Evolutionary conservation across 2,888 invertebrate genomes (phyloP).

Genomic region (Hybos culiciformis): DNA sequence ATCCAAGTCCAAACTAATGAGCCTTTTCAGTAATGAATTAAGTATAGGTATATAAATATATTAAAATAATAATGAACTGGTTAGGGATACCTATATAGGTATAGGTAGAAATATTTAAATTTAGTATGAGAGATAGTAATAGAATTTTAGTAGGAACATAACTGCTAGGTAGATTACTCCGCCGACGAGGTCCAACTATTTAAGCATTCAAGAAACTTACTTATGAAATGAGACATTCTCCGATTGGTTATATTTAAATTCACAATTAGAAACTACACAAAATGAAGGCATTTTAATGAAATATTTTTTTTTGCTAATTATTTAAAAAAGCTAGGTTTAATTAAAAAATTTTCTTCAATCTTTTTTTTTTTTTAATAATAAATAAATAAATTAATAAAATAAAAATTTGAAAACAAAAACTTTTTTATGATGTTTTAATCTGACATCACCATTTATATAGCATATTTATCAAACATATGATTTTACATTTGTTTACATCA

Average conservation of each 20-base stretch:
- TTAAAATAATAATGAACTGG: background rate
- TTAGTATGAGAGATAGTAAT: background rate
- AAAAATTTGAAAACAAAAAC: too few relatives aligned
- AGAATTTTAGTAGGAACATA: background rate
- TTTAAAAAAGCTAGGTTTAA: too few relatives aligned
- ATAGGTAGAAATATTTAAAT: background rate
- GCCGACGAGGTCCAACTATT: background rate
- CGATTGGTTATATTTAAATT: slow-evolving; percentile 30
- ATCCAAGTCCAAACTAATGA: too few relatives aligned
- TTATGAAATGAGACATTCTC: slow-evolving; percentile 34
- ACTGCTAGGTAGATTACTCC: background rate
- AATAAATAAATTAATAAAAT: too few relatives aligned
- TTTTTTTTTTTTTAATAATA: too few relatives aligned
- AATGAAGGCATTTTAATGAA: slow-evolving; percentile 29
- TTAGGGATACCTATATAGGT: background rate
- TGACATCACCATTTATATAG: too few relatives aligned
- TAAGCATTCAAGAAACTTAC: slow-evolving; percentile 17
- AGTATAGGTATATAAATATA: background rate
- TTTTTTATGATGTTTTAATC: too few relatives aligned
- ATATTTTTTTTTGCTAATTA: too few relatives aligned
- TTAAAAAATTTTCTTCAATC: too few relatives aligned
- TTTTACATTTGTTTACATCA: too few relatives aligned
- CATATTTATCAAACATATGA: too few relatives aligned
- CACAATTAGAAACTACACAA: slow-evolving; percentile 31
- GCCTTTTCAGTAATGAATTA: too few relatives aligned